Conservation (phyloP, 2,888 invertebrate species). For the Sturmia bella region DNA sequence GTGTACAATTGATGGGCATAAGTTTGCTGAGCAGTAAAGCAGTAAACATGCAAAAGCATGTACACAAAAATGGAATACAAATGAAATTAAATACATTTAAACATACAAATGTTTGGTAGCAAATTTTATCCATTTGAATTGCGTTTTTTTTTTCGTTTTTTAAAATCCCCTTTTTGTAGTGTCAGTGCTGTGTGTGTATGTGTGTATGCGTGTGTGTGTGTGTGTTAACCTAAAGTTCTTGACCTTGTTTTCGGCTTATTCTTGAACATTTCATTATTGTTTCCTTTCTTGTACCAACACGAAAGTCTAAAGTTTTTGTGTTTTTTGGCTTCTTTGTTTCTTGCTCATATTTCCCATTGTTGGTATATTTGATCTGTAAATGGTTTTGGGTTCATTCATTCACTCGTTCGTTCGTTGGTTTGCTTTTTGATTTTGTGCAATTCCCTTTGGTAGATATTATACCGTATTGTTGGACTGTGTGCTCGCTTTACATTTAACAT, state of each 20-base stretch:
- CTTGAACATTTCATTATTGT: conserved; percentile 18
- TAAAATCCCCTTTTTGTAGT: conserved; percentile 10
- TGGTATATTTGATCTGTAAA: conserved; percentile 64
- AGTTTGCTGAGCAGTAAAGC: background rate
- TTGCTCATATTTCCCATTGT: conserved; percentile 60
- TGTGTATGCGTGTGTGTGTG: too few species aligned
- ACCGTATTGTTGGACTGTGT: conserved; percentile 17
- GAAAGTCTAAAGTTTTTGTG: background rate
- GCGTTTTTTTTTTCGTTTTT: conserved; percentile 8
- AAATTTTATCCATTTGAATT: background rate
- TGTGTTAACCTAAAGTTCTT: conserved; percentile 62
- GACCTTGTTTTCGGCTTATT: conserved; percentile 50
- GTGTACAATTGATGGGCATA: conserved; percentile 1
- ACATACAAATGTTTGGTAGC: conserved; percentile 6
- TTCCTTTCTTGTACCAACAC: conserved; percentile 8
- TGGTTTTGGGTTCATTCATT: conserved; percentile 66
- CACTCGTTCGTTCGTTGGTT: conserved; percentile 23
- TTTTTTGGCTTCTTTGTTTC: conserved; percentile 20
- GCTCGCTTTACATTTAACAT: conserved; percentile 66
- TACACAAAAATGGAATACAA: conserved; percentile 5
- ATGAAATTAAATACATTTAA: conserved; percentile 39
- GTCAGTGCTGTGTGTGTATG: conserved; percentile 3
- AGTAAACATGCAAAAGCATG: conserved; percentile 3
- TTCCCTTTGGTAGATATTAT: conserved; percentile 35
- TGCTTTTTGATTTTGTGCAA: background rate